Conservation (phyloP, 1,140 invertebrate species). For the Drosophila carrolli region DNA sequence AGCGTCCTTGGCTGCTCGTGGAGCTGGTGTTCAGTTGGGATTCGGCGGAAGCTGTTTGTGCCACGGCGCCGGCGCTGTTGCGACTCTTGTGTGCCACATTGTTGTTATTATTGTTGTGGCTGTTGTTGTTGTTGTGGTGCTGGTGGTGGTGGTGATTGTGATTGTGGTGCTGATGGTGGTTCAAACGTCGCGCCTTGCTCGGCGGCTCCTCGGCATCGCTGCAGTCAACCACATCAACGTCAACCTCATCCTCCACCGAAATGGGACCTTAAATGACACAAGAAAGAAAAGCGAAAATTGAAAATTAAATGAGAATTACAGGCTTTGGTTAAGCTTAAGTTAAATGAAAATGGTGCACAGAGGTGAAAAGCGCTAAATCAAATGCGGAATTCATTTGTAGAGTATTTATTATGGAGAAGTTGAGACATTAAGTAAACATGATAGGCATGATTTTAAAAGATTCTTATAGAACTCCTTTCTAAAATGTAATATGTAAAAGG, state of each 20-base stretch:
- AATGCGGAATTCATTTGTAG: background rate
- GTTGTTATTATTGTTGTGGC: slow-evolving; percentile 56
- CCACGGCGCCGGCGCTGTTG: slow-evolving; percentile 51
- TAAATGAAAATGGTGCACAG: slow-evolving; percentile 1
- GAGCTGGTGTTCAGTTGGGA: slow-evolving; percentile 77
- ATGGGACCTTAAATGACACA: slow-evolving; percentile 79
- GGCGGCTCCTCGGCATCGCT: slow-evolving; percentile 84
- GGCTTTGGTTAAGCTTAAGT: slow-evolving; percentile 4
- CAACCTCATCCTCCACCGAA: slow-evolving; percentile 85
- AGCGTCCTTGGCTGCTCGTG: slow-evolving; percentile 80
- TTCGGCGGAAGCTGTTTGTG: slow-evolving; percentile 35
- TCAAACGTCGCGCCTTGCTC: slow-evolving; percentile 71
- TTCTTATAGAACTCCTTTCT: too few relatives aligned
- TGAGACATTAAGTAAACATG: too few relatives aligned
- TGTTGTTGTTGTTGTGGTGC: slow-evolving; percentile 39
- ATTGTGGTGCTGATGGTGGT: slow-evolving; percentile 64
- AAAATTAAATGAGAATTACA: slow-evolving; percentile 52
- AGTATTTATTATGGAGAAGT: too few relatives aligned
- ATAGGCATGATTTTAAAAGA: too few relatives aligned
- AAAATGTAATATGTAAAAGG: too few relatives aligned
- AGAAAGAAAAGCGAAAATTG: slow-evolving; percentile 35
- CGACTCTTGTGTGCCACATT: slow-evolving; percentile 67
- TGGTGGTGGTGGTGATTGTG: slow-evolving; percentile 42
- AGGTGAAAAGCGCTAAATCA: background rate
- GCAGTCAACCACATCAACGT: slow-evolving; percentile 86